Conservation (phyloP, 2,797 vertebrate species). For the Decapterus maruadsi region DNA sequence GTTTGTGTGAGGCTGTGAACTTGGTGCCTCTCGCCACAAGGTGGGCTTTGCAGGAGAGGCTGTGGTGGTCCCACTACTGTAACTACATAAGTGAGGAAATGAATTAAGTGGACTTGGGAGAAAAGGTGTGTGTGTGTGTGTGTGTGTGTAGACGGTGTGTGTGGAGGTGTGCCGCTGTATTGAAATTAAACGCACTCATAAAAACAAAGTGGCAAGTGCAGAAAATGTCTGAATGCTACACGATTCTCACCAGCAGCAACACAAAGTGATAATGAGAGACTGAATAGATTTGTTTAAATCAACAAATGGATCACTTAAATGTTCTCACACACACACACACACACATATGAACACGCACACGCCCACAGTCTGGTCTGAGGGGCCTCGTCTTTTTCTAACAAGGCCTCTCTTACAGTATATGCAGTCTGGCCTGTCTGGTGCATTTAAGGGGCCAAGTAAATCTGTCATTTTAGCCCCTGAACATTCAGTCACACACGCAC, state of each 20-base stretch:
- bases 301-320: constrained; percentile 15
- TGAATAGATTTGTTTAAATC: constrained; percentile 30
- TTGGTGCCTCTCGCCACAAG: constrained; percentile 66
- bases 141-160: constrained; percentile 25
- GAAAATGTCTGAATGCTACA: not conserved
- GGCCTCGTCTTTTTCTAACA: constrained; percentile 78
- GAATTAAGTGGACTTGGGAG: constrained; percentile 73
- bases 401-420: constrained; percentile 81
- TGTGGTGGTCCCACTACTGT: constrained; percentile 68
- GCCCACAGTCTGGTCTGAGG: constrained; percentile 53
- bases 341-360: constrained; percentile 12
- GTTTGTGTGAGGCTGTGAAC: constrained; percentile 67
- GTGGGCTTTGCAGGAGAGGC: constrained; percentile 68
- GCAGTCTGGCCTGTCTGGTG: constrained; percentile 80
- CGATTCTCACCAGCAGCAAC: constrained; percentile 3
- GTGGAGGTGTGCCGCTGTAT: constrained; percentile 17
- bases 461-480: constrained; percentile 84
- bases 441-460: constrained; percentile 85
- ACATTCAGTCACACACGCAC: constrained; percentile 52
- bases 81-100: constrained; percentile 77
- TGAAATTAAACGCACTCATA: constrained; percentile 17
- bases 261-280: constrained; percentile 14
- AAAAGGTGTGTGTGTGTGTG: constrained; percentile 55
- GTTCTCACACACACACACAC: not conserved
- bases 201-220: not conserved